These are phyloP conservation scores for Aphidoletes aphidimyza DNA, from an alignment of 2,888 invertebrate genomes.

Conservation along the genomic window DNA sequence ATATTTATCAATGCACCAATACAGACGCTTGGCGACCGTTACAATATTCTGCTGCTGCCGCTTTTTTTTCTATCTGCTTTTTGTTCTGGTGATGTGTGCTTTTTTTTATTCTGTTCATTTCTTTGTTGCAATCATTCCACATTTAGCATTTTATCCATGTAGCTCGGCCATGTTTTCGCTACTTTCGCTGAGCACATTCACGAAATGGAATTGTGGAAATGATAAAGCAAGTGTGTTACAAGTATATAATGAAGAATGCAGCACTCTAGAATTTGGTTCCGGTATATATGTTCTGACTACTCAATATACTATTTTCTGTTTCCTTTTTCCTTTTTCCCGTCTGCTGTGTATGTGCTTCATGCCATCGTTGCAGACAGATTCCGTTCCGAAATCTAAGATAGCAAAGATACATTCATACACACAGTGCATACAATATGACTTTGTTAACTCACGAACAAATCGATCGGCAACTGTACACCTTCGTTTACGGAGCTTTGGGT, in stretches of 20 bases:
- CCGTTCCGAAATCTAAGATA: background rate
- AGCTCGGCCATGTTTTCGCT: slow-evolving; percentile 30
- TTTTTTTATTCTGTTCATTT: background rate
- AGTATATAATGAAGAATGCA: slow-evolving; percentile 38
- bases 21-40: background rate
- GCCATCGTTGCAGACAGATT: background rate
- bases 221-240: background rate
- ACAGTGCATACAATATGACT: background rate
- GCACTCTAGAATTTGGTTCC: slow-evolving; percentile 40
- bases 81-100: too few species aligned
- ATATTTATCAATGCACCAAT: background rate
- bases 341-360: background rate
- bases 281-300: slow-evolving; percentile 6
- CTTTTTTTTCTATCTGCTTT: background rate
- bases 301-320: slow-evolving; percentile 17
- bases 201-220: slow-evolving; percentile 14
- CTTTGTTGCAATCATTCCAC: background rate
- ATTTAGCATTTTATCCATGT: background rate
- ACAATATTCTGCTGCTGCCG: background rate
- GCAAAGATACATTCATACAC: background rate
- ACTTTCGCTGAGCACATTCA: background rate
- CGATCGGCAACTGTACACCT: slow-evolving; percentile 18
- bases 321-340: slow-evolving; percentile 47
- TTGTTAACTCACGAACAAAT: background rate
- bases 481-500: background rate